A percentile compares a stretch with the other conserved stretches of the same genome.
Evolutionary conservation across 30 jellyfish, hydroid and myxozoan species (phyloP).

Genomic region (Nemopilema nomurai): DNA sequence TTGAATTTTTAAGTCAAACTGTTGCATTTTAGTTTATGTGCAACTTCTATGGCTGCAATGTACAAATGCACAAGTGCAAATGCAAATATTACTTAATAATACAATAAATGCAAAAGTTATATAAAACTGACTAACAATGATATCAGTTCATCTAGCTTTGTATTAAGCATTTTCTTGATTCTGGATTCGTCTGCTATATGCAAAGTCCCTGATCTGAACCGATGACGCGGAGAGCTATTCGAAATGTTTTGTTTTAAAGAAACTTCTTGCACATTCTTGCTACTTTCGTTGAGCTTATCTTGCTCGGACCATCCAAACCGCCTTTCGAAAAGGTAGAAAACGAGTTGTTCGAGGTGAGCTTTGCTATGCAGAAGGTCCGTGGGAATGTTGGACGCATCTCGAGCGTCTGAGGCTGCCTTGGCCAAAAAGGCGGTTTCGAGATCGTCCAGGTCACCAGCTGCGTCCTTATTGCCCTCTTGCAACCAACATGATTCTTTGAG

Average conservation of each 20-base stretch:
- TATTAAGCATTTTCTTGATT: slow-evolving; percentile 34
- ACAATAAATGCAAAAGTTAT: not conserved
- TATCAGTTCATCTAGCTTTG: slow-evolving; percentile 46
- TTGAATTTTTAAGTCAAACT: too few relatives aligned
- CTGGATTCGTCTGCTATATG: slow-evolving; percentile 31
- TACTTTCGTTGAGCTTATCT: not conserved
- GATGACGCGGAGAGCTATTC: slow-evolving; percentile 1
- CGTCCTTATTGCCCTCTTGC: not conserved
- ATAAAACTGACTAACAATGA: slow-evolving; percentile 17
- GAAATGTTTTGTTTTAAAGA: too few relatives aligned
- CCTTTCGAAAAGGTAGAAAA: slow-evolving; percentile 55
- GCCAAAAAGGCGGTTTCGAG: slow-evolving; percentile 33
- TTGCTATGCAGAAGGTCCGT: slow-evolving; percentile 11
- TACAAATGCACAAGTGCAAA: too few relatives aligned
- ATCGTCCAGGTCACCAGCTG: slow-evolving; percentile 14
- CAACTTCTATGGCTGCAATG: too few relatives aligned
- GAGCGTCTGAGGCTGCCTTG: slow-evolving; percentile 1
- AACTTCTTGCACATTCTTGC: slow-evolving; percentile 5
- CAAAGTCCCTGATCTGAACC: slow-evolving; percentile 14
- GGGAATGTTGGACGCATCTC: slow-evolving; percentile 27
- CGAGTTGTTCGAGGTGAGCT: slow-evolving; percentile 10
- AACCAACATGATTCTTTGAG: slow-evolving; percentile 22
- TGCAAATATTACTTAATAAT: too few relatives aligned
- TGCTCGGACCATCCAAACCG: slow-evolving; percentile 83
- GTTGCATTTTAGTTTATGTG: too few relatives aligned